These are phyloP conservation scores for Eriocheir sinensis DNA, from an alignment of 1,140 invertebrate species.

Conservation along the genomic window DNA sequence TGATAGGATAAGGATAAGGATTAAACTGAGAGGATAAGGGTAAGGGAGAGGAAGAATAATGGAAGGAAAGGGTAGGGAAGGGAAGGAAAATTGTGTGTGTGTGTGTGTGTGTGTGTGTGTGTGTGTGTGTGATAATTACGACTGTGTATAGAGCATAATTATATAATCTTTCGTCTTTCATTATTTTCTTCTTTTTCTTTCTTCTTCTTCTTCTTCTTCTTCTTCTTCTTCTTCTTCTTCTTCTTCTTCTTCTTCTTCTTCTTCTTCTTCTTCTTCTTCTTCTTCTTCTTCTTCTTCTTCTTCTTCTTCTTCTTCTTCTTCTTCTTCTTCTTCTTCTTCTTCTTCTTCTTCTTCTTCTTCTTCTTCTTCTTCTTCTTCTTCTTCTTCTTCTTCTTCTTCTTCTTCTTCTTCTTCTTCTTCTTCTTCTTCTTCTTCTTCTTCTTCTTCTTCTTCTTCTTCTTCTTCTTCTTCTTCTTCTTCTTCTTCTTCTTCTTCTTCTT, in stretches of 20 bases:
- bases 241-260: not conserved
- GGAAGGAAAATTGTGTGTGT: too few relatives aligned
- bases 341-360: too few relatives aligned
- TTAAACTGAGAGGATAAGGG: too few relatives aligned
- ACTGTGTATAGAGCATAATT: not conserved
- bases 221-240: not conserved
- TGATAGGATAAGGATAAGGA: too few relatives aligned
- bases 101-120: too few relatives aligned
- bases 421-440: conserved; percentile 40
- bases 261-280: not conserved
- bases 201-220: not conserved
- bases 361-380: not conserved
- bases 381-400: not conserved
- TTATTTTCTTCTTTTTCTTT: not conserved
- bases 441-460: not conserved
- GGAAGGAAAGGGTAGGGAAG: too few relatives aligned
- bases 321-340: not conserved
- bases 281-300: too few relatives aligned
- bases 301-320: not conserved
- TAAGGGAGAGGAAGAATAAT: too few relatives aligned
- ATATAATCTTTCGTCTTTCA: not conserved
- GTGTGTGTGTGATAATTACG: too few relatives aligned
- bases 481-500: too few relatives aligned
- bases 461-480: too few relatives aligned
- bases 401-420: conserved; percentile 35